Conservation (phyloP, 2,113 vertebrate genomes). For the Holacanthus passer region DNA sequence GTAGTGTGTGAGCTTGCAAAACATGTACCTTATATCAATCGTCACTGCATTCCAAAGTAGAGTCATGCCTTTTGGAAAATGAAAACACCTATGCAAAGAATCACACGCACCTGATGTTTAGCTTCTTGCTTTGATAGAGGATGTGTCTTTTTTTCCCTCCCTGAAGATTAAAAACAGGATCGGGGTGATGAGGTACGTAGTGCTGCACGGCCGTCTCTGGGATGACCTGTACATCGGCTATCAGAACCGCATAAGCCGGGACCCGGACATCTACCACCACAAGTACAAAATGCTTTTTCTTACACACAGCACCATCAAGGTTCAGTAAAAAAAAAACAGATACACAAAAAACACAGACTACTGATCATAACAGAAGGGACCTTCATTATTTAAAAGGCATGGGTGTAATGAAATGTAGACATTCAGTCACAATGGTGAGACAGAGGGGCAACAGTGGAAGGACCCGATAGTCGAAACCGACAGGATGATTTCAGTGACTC, state of each 20-base stretch:
- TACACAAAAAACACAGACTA: too few species aligned
- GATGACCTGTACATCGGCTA: constrained; percentile 89
- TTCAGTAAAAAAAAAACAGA: too few species aligned
- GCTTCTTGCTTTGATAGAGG: background rate
- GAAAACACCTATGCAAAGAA: background rate
- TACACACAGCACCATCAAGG: too few species aligned
- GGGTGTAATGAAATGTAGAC: background rate
- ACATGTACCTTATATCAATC: background rate
- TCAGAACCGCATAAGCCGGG: constrained; percentile 84
- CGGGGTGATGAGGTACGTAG: constrained; percentile 83
- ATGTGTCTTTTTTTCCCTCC: background rate
- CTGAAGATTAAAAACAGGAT: constrained; percentile 82
- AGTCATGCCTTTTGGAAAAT: background rate
- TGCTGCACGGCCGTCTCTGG: constrained; percentile 85
- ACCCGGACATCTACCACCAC: constrained; percentile 88
- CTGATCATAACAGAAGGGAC: too few species aligned
- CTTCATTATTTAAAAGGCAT: too few species aligned
- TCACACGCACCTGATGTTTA: background rate
- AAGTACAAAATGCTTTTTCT: too few species aligned
- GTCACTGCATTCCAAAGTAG: background rate
- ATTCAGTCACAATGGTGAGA: background rate
- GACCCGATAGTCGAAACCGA: too few species aligned
- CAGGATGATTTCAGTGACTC: too few species aligned
- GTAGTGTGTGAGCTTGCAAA: too few species aligned
- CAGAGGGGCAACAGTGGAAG: too few species aligned